Conservation (phyloP, 2,888 invertebrate genomes). For the Dryomyza anilis region DNA sequence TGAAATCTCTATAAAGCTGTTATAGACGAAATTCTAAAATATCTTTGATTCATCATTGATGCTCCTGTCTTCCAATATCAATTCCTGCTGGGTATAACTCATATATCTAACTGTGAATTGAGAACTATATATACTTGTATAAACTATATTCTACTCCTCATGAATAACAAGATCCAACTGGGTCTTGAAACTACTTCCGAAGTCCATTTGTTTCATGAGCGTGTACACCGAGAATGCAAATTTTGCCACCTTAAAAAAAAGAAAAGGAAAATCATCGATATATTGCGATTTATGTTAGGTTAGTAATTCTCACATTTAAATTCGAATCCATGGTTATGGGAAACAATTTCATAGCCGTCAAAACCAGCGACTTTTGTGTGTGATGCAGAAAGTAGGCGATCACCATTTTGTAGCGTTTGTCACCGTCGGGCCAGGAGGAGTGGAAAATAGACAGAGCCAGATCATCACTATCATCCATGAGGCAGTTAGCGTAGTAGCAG, state of each 20-base stretch:
- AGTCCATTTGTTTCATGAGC: conserved; percentile 45
- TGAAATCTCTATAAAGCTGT: too few species aligned
- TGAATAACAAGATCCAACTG: neutral
- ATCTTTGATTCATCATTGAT: too few species aligned
- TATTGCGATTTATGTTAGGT: neutral
- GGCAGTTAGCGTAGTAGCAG: conserved; percentile 45
- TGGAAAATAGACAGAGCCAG: conserved; percentile 45
- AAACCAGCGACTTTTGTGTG: conserved; percentile 43
- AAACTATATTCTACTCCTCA: too few species aligned
- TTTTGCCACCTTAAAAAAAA: conserved; percentile 44
- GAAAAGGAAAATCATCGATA: neutral
- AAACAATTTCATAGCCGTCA: conserved; percentile 47
- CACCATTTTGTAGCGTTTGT: conserved; percentile 40
- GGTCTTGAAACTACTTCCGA: conserved; percentile 37
- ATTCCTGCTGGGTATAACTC: too few species aligned
- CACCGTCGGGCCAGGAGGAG: conserved; percentile 45
- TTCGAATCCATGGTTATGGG: conserved; percentile 47
- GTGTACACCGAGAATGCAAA: conserved; percentile 50
- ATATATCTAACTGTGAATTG: too few species aligned
- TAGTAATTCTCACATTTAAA: conserved; percentile 45
- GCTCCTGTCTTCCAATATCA: too few species aligned
- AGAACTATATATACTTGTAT: too few species aligned
- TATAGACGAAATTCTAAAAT: too few species aligned
- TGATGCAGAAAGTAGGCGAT: conserved; percentile 42
- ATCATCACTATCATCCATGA: conserved; percentile 42